Percentiles rank a stretch among this genome's conserved stretches.
phyloP scores from a whole-genome alignment of 2,888 invertebrate species.

The Schrankia costaestrigalis region DNA sequence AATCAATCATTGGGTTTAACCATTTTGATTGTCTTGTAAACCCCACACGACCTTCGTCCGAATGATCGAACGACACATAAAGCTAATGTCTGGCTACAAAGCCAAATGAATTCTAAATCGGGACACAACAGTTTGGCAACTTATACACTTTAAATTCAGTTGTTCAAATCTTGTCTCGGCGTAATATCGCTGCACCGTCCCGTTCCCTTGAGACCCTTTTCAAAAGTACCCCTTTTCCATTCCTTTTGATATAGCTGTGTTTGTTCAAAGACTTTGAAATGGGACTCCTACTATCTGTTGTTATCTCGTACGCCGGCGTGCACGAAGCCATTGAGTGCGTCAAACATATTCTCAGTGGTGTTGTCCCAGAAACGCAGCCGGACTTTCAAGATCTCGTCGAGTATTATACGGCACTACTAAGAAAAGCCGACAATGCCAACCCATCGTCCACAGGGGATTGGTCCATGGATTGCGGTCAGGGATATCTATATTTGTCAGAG shows the following conservation, averaged over 20 bases:
- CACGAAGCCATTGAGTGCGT: slow-evolving; percentile 84
- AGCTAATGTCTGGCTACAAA: slow-evolving; percentile 57
- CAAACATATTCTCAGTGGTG: slow-evolving; percentile 70
- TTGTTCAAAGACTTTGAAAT: slow-evolving; percentile 61
- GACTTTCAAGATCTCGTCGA: slow-evolving; percentile 65
- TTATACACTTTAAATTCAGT: slow-evolving; percentile 78
- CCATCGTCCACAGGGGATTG: slow-evolving; percentile 49
- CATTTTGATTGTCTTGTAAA: slow-evolving; percentile 42
- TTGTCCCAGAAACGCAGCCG: slow-evolving; percentile 62
- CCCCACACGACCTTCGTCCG: slow-evolving; percentile 37
- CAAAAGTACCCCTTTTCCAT: slow-evolving; percentile 45
- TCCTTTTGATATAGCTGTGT: slow-evolving; percentile 43
- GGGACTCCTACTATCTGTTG: slow-evolving; percentile 87
- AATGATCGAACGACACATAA: slow-evolving; percentile 52
- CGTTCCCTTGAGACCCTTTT: slow-evolving; percentile 55
- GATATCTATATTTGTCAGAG: slow-evolving; percentile 65
- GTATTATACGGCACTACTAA: slow-evolving; percentile 61
- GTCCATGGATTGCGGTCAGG: slow-evolving; percentile 64
- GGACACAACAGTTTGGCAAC: slow-evolving; percentile 77
- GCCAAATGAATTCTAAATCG: slow-evolving; percentile 77
- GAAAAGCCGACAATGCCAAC: slow-evolving; percentile 44
- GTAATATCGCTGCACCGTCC: slow-evolving; percentile 69
- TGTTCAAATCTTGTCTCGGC: slow-evolving; percentile 76
- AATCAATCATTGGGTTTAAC: slow-evolving; percentile 32
- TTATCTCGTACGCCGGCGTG: slow-evolving; percentile 88